A percentile compares a stretch with the other conserved stretches of the same genome.
Evolutionary conservation across 2,888 invertebrate genomes (phyloP).

Genomic region (Drosophila stalkeri): DNA sequence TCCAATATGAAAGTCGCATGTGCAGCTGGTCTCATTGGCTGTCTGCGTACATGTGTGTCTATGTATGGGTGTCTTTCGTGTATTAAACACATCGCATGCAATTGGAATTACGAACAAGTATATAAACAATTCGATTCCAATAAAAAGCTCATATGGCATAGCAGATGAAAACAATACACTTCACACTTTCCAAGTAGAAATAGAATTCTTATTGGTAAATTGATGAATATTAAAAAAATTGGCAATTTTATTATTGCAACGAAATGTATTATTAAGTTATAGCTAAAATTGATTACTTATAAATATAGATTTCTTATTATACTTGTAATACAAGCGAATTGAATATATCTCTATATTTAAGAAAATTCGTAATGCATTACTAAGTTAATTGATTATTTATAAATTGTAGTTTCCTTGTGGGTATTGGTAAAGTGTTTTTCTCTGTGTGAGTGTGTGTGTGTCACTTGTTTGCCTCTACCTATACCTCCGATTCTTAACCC

Average conservation of each 20-base stretch:
- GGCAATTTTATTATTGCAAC: background rate
- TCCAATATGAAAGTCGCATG: slow-evolving; percentile 62
- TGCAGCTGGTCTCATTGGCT: slow-evolving; percentile 50
- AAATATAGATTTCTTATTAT: background rate
- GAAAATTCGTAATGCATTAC: slow-evolving; percentile 14
- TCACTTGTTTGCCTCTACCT: slow-evolving; percentile 10
- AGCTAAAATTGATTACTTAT: background rate
- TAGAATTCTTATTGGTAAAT: background rate
- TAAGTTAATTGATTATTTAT: slow-evolving; percentile 28
- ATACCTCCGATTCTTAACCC: slow-evolving; percentile 13
- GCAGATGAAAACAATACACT: background rate
- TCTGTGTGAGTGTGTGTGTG: background rate
- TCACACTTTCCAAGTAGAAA: background rate
- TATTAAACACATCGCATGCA: slow-evolving; percentile 14
- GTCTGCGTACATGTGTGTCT: background rate
- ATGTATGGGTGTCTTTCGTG: slow-evolving; percentile 4
- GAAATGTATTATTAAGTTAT: background rate
- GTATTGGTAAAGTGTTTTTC: background rate
- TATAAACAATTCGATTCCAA: background rate
- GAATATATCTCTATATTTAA: background rate
- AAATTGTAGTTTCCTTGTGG: slow-evolving; percentile 16
- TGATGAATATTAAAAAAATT: background rate
- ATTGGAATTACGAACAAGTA: slow-evolving; percentile 13
- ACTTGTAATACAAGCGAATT: background rate
- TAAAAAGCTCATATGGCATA: background rate